Conservation (phyloP, 2,888 invertebrate species). For the Baccha elongata region DNA sequence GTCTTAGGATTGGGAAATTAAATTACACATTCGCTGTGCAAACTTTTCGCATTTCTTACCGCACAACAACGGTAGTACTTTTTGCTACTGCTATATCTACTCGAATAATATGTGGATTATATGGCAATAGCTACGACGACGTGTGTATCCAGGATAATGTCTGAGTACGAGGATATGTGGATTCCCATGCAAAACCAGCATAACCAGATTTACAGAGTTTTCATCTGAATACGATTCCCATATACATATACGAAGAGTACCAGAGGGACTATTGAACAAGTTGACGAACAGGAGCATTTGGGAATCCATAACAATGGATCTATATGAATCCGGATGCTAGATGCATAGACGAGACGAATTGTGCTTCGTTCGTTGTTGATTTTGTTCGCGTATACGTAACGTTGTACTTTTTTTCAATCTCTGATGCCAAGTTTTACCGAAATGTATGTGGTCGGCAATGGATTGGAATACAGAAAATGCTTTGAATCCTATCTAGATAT, state of each 20-base stretch:
- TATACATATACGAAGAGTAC: slow-evolving; percentile 44
- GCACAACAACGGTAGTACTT: slow-evolving; percentile 67
- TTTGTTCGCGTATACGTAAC: slow-evolving; percentile 54
- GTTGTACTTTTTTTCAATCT: slow-evolving; percentile 61
- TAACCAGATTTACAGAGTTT: slow-evolving; percentile 72
- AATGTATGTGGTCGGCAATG: slow-evolving; percentile 57
- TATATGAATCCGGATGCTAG: slow-evolving; percentile 64
- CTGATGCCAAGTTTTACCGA: slow-evolving; percentile 48
- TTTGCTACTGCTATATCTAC: slow-evolving; percentile 28
- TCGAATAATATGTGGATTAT: neutral
- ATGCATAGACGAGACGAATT: slow-evolving; percentile 44
- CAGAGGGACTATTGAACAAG: slow-evolving; percentile 72
- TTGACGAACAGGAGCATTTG: slow-evolving; percentile 65
- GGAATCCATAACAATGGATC: slow-evolving; percentile 34
- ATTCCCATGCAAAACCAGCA: slow-evolving; percentile 70
- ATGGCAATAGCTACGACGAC: slow-evolving; percentile 24
- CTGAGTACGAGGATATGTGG: slow-evolving; percentile 38
- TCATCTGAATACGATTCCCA: slow-evolving; percentile 68
- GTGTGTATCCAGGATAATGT: slow-evolving; percentile 37
- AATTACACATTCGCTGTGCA: slow-evolving; percentile 74
- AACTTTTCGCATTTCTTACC: slow-evolving; percentile 74
- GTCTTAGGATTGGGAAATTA: slow-evolving; percentile 59
- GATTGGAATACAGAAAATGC: slow-evolving; percentile 66
- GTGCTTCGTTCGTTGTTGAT: slow-evolving; percentile 58
- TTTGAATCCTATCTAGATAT: slow-evolving; percentile 46